Conservation (phyloP, 1,140 invertebrate species). For the Atopsyche davidsoni region DNA sequence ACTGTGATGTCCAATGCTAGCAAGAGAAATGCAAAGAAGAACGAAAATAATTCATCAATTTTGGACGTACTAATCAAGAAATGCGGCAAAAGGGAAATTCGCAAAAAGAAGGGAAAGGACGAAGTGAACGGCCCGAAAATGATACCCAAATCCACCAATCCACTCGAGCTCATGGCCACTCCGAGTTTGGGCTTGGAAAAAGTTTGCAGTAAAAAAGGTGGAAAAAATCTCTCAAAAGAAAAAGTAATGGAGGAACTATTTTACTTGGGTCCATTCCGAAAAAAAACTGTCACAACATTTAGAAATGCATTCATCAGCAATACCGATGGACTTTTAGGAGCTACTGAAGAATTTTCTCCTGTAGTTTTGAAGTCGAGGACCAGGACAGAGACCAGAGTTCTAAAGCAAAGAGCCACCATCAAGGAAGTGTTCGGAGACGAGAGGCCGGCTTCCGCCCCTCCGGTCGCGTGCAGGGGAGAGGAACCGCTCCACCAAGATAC, state of each 20-base stretch:
- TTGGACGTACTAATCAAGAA: constrained; percentile 59
- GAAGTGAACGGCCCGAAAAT: constrained; percentile 46
- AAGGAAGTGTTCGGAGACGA: constrained; percentile 73
- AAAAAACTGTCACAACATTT: constrained; percentile 63
- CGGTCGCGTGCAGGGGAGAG: constrained; percentile 41
- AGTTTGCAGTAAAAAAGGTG: constrained; percentile 44
- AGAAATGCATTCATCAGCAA: constrained; percentile 62
- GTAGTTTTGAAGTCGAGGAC: constrained; percentile 68
- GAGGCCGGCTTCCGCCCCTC: constrained; percentile 59
- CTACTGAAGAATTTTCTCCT: constrained; percentile 59
- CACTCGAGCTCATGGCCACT: constrained; percentile 56
- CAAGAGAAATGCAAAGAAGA: constrained; percentile 39
- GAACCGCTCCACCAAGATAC: constrained; percentile 34
- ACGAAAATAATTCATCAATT: constrained; percentile 56
- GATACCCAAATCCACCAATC: constrained; percentile 48
- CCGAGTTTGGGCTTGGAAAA: constrained; percentile 49
- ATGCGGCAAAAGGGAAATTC: constrained; percentile 53
- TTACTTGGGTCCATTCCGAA: constrained; percentile 62
- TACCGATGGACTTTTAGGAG: constrained; percentile 48
- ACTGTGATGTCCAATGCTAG: constrained; percentile 50
- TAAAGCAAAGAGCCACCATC: constrained; percentile 71
- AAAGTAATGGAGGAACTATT: constrained; percentile 49
- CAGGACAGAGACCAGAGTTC: constrained; percentile 65
- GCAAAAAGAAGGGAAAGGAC: constrained; percentile 50
- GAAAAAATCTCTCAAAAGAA: constrained; percentile 46